Evolutionary conservation across 2,113 vertebrate species (phyloP), one percentile per base, ranked within the genome.

Genomic region (Serilophus lunatus): DNA sequence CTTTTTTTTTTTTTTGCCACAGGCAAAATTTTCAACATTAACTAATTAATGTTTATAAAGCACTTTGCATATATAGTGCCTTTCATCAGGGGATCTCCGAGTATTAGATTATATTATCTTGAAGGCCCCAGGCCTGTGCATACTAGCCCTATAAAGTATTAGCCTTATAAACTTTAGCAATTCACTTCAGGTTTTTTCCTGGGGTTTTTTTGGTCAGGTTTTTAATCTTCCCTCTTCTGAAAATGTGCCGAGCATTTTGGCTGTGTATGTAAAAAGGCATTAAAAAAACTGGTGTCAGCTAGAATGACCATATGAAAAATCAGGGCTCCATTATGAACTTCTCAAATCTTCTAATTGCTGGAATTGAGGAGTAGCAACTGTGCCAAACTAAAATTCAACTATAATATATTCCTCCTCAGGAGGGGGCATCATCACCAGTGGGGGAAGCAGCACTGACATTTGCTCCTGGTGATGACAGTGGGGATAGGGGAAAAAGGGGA

Each of bases 1-100:
- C 54, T 36, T 57, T 36, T 28, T 63, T 78, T 66, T 66, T 75
- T 88, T 92, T 93, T 86, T 92, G 86, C 96, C 81, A 57, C 15
- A 8, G 95, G 97, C 96, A 93, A 91, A 94, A 96, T 97, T 94
- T 97, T 93, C 95, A 95, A 70, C 96, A 96, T 96, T 97, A 97
- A 94, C 95, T 97, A 97, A 97, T 97, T 95, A 97, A 97, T 97
- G 96, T 97, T 97, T 97, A 97, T 96, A 95, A 96, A 97, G 90
- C 94, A 93, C 86, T 97, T 97, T 97, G 96, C 97, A 97, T 97
- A 97, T 95, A 97, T 96, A 97, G 96, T 97, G 93, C 94, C 96
- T 97, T 97, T 97, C 96, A 97, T 97, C 95, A 97, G 95, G 96
- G 96, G 94, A 97, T 96, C 96, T 95, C 96, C 94, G 9, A 95